These are phyloP conservation scores for Anagyrus pseudococci DNA, from an alignment of 2,888 invertebrate genomes.

Conservation along the genomic window DNA sequence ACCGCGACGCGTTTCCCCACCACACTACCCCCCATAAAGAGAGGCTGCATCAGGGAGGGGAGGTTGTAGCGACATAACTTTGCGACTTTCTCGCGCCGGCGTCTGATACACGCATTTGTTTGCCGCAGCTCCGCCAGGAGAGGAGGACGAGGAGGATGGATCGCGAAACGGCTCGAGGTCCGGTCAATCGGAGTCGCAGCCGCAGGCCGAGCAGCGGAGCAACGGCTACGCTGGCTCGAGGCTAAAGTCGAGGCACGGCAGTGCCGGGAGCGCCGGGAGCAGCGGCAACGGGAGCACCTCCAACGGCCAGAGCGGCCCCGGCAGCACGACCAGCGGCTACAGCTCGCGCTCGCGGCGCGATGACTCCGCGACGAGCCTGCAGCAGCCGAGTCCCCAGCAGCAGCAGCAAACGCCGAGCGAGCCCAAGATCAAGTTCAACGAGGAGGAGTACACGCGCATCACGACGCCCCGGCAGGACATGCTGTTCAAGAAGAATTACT, in stretches of 20 bases:
- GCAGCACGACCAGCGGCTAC: conserved; percentile 47
- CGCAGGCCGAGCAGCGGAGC: not conserved
- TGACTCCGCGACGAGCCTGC: conserved; percentile 35
- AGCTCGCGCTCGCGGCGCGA: conserved; percentile 44
- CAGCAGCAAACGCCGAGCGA: not conserved
- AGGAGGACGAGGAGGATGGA: conserved; percentile 54
- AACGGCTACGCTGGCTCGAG: conserved; percentile 18
- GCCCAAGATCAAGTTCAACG: conserved; percentile 63
- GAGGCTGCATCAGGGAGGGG: too few relatives aligned
- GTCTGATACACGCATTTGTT: not conserved
- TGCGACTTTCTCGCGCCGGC: too few relatives aligned
- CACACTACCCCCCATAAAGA: too few relatives aligned
- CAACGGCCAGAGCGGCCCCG: conserved; percentile 9
- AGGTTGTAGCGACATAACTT: too few relatives aligned
- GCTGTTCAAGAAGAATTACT: conserved; percentile 74
- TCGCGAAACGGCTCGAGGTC: not conserved
- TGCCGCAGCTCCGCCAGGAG: conserved; percentile 56
- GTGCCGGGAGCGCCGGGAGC: conserved; percentile 29
- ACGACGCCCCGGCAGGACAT: conserved; percentile 75
- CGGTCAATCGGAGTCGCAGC: not conserved
- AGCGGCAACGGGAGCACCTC: conserved; percentile 6
- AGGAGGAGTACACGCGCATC: conserved; percentile 74
- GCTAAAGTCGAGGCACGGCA: conserved; percentile 30
- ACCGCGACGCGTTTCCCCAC: too few relatives aligned
- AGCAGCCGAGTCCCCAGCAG: conserved; percentile 35